Evolutionary conservation across 1,140 invertebrate species (phyloP), one percentile per base, ranked within the genome.

Genomic region (Heliconius hewitsoni): DNA sequence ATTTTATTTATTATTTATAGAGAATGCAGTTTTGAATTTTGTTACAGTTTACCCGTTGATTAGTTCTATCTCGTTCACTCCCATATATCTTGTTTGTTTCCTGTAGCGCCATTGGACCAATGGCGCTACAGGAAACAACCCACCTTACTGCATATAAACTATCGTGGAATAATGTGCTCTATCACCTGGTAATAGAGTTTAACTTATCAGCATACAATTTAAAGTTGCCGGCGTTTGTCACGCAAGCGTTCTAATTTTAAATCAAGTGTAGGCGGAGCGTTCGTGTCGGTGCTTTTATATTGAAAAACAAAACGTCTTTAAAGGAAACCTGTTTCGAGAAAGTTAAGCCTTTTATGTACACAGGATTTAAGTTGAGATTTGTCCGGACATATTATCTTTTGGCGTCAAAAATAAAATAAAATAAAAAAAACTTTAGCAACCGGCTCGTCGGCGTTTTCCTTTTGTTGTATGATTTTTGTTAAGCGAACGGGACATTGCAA

Each of bases 181-280:
- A 93, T 89, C 80, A 85, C 93, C 86, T 89, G 82, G 74, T 78
- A 85, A 94, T 93, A 94, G 92, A 93, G 91, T 92, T 92, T 92
- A 93, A 93, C 91, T 93, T 90, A 93, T 92, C 89, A 90, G 79
- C 86, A 90, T 93, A 87, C 91, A 93, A 93, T 88, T 89, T 84
- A 82, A 87, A 90, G 88, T 90, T 92, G 90, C 88, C 91, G 89
- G 90, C 93, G 91, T 93, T 94, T 93, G 90, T 94, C 90, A 94
- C 86, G 93, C 91, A 91, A 93, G 91, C 90, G 93, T 93, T 94
- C 92, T 93, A 93, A 94, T 94, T 94, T 94, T 93, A 94, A 94
- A 94, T 93, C 90, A 92, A 93, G 91, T 92, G 93, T 94, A 93
- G 93, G 93, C 93, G 93, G 93, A 92, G 93, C 91, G 89, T 90